Base-by-base conservation (phyloP, 2,113 vertebrate genomes). In the Benitochromis conjunctus region DNA sequence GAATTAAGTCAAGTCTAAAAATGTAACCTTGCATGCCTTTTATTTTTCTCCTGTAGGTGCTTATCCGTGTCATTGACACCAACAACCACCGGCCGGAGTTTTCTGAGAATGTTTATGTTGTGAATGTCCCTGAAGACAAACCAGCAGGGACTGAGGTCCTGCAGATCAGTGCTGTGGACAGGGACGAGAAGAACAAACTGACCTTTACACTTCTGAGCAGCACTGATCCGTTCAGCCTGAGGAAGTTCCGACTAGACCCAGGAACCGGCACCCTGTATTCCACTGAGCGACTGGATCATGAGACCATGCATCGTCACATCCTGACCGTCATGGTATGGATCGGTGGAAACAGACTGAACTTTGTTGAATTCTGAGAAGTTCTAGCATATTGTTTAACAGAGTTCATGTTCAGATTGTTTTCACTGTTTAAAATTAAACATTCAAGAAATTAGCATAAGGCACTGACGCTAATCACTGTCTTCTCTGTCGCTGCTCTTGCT, bases 21-120 rank as follows among this genome's bases (percentile, higher is more conserved):
- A 34, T 21, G 1, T 9, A 38, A 62, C 66, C 43, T 16, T 82
- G 24, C 53, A 9, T 10, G 4, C 9, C 16, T 46, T 84, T 43
- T 53, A 0, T 43, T 62, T 77, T 76, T 62, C 4, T 84, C 66
- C 24, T 48, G 2, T 26, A 99, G 99, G 98, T 99, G n/a, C 96
- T 97, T 21, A 98, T 99, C 93, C 98, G 97, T 88, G 97, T 99
- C 81, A 98, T 99, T 80, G 98, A 99, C 89, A 99, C 98, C 90
- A 99, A 99, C 95, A 98, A 99, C 93, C 99, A 99, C 83, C 96
- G 98, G 14, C 99, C 99, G 7, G 93, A 98, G 89, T 99, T 99
- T 95, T 97, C 97, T 9, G 86, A 97, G 90, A 94, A 96, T 41
- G 96, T 96, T 86, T 99, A 99, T 1, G 97, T 98, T 87, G 95